Percentiles rank a stretch among this genome's conserved stretches.
Conservation (phyloP, 2,113 vertebrate genomes). For the Corythaeola cristata region DNA sequence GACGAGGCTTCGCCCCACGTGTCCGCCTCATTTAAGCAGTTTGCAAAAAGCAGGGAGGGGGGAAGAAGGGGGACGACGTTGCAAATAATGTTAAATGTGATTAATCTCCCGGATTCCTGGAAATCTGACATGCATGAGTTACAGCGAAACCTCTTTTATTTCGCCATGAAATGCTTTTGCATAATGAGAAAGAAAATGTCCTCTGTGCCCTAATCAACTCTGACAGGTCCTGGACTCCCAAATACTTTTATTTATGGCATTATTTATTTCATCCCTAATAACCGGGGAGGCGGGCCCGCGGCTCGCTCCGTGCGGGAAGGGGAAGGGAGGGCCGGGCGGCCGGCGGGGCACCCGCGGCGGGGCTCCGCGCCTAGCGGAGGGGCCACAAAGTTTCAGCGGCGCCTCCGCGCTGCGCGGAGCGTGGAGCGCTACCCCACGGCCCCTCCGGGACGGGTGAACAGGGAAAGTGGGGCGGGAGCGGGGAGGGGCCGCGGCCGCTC, state of each 20-base stretch:
- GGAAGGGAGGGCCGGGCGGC: not conserved
- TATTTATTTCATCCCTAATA: conserved; percentile 65
- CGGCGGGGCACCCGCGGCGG: not conserved
- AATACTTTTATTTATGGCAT: conserved; percentile 78
- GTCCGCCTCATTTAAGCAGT: conserved; percentile 44
- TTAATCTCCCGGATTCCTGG: conserved; percentile 76
- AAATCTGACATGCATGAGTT: conserved; percentile 78
- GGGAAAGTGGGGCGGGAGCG: no score
- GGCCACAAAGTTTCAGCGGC: not conserved
- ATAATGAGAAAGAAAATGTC: conserved; percentile 80
- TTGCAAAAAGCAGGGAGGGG: not conserved
- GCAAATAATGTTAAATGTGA: conserved; percentile 74
- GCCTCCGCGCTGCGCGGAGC: not conserved
- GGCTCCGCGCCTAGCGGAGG: not conserved
- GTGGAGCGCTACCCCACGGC: not conserved
- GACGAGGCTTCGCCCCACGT: not conserved
- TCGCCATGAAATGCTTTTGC: conserved; percentile 76
- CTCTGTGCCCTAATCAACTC: conserved; percentile 77
- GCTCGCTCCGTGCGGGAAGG: not conserved
- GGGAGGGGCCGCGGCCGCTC: accelerated
- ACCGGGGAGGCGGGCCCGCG: not conserved
- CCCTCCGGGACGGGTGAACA: not conserved
- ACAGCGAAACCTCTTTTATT: conserved; percentile 75
- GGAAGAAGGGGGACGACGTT: not conserved
- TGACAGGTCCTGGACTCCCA: conserved; percentile 74